phyloP scores from a whole-genome alignment of 2,797 vertebrate species.

The Enteromius fasciolatus region DNA sequence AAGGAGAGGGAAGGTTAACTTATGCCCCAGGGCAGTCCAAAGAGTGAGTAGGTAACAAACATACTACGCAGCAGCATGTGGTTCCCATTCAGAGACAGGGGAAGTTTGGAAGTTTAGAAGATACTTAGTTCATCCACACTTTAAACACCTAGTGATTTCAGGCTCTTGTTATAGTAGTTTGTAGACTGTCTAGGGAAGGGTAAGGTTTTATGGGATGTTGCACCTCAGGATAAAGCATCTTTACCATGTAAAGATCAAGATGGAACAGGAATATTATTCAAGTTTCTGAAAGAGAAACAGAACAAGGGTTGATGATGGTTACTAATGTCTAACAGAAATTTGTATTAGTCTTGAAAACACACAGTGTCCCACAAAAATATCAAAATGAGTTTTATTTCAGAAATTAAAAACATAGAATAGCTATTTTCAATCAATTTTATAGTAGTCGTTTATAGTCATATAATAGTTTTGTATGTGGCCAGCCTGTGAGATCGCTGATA shows the following conservation, averaged over 20 bases:
- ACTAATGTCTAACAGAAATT: neutral
- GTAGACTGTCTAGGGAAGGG: slow-evolving; percentile 16
- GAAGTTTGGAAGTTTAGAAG: slow-evolving; percentile 16
- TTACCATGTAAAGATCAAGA: neutral
- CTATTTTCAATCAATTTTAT: neutral
- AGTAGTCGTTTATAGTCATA: too few species aligned
- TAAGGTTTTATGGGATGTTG: slow-evolving; percentile 16
- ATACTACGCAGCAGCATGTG: slow-evolving; percentile 19
- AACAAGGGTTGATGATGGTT: neutral
- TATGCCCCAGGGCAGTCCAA: slow-evolving; percentile 9
- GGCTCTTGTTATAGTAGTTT: slow-evolving; percentile 8
- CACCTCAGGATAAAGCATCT: slow-evolving; percentile 31
- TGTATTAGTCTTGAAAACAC: neutral
- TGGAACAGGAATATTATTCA: neutral
- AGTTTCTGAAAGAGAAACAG: neutral
- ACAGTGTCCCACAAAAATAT: neutral
- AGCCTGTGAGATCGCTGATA: too few species aligned
- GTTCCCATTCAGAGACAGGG: slow-evolving; percentile 20
- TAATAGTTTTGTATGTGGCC: too few species aligned
- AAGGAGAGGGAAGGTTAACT: neutral
- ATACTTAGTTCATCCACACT: slow-evolving; percentile 24
- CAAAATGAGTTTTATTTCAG: neutral
- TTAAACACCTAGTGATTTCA: slow-evolving; percentile 7
- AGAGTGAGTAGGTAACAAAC: slow-evolving; percentile 29
- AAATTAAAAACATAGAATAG: neutral